Evolutionary conservation across 2,113 vertebrate genomes (phyloP), one percentile per base, ranked within the genome.

Genomic region (Otolemur garnettii): DNA sequence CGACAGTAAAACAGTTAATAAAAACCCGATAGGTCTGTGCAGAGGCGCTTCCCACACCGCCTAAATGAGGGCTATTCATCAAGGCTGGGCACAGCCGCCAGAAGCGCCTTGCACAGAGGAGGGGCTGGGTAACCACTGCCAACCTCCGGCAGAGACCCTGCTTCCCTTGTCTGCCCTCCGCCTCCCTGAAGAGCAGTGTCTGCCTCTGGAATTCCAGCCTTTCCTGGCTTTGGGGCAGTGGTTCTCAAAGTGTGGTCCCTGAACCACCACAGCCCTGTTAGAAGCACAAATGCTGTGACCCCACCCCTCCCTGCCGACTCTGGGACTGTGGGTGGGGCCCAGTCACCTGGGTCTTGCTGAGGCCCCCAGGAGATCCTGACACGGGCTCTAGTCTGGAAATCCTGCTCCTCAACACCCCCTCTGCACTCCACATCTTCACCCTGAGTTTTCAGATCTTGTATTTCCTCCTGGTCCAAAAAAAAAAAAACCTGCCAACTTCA

Each of bases 1-100:
- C 86, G 87, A 95, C 96, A 95, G 96, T 95, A 95, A 95, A 97
- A 94, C 68, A 59, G 96, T 97, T 97, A 96, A 97, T 97, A 98
- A 97, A 97, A 97, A 53, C 83, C 83, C 13, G 1, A 86, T 87
- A 87, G 86, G 90, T 94, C 83, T 79, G 93, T 57, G 77, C 91
- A 74, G 94, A 89, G 91, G 96, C 66, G 83, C 89, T 95, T 91
- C 92, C 95, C 75, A 60, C 71, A 38, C 28, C 3, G 30, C 79
- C 74, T 93, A 87, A 94, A 96, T 92, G 96, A 97, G 22, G 2
- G 38, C 87, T 30, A 93, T 97, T 93, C 94, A 93, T 97, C 96
- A 94, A 6, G 15, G 33, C 81, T 10, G 77, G 69, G 53, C 80
- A 64, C 7, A 0, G 68, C 59, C 0, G 19, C 92, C 78, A 24